These are phyloP conservation scores for Agrochola macilenta DNA, from an alignment of 2,888 invertebrate genomes.

Conservation along the genomic window DNA sequence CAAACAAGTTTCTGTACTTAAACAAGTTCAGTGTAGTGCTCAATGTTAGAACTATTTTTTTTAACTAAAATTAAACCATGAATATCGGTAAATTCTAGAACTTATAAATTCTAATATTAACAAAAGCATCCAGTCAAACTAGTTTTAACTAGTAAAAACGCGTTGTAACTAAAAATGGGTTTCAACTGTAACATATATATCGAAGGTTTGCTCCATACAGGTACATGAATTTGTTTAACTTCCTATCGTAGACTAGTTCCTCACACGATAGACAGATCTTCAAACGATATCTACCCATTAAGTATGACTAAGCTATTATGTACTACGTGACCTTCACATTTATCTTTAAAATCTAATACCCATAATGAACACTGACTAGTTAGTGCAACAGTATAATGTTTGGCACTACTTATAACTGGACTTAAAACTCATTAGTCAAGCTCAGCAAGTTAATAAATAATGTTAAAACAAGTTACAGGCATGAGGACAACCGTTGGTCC, in stretches of 20 bases:
- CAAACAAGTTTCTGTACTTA: too few relatives aligned
- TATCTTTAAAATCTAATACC: background rate
- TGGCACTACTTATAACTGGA: background rate
- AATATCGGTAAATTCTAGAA: too few relatives aligned
- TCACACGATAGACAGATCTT: background rate
- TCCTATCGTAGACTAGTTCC: background rate
- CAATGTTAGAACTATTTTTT: too few relatives aligned
- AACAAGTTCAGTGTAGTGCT: too few relatives aligned
- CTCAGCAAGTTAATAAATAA: background rate
- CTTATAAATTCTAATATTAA: too few relatives aligned
- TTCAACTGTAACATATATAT: too few relatives aligned
- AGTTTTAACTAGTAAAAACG: too few relatives aligned
- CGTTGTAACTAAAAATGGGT: too few relatives aligned
- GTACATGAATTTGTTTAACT: background rate
- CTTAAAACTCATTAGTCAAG: background rate
- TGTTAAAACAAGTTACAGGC: too few relatives aligned
- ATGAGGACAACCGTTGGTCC: background rate
- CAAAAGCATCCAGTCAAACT: too few relatives aligned
- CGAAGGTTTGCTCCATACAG: background rate
- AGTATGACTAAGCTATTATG: background rate
- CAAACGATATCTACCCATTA: background rate
- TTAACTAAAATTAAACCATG: too few relatives aligned
- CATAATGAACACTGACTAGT: background rate
- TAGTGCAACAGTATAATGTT: background rate
- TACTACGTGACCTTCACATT: background rate